phyloP scores from a whole-genome alignment of 2,888 invertebrate genomes.

The Cecidostiba fungosa region DNA sequence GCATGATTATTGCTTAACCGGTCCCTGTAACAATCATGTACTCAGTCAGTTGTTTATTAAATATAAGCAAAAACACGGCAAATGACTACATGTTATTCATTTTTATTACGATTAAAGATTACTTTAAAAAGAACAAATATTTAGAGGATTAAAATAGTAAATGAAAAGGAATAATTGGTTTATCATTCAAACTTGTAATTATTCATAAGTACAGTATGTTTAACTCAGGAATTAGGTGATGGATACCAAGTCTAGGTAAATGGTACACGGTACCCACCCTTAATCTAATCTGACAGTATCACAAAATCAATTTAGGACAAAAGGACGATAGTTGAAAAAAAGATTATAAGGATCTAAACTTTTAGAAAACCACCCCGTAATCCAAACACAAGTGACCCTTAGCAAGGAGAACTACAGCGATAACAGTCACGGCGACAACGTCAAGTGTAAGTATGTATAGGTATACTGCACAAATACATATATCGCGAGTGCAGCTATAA shows the following conservation, averaged over 20 bases:
- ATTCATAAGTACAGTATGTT: background rate
- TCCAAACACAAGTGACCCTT: background rate
- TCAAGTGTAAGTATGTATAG: background rate
- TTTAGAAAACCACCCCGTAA: background rate
- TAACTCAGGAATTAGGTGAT: background rate
- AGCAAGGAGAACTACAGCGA: conserved; percentile 7
- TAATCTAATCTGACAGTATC: background rate
- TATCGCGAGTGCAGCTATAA: background rate
- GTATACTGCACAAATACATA: background rate
- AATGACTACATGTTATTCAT: background rate
- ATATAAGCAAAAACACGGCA: background rate
- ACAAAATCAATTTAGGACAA: background rate
- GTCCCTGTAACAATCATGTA: conserved; percentile 55
- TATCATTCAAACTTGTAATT: background rate
- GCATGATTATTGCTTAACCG: conserved; percentile 64
- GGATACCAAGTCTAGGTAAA: background rate
- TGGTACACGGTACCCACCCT: background rate
- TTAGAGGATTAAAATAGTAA: background rate
- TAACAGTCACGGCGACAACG: background rate
- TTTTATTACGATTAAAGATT: background rate
- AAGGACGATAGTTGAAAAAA: background rate
- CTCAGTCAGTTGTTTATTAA: background rate
- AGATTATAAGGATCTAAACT: background rate
- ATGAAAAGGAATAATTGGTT: background rate
- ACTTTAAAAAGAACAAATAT: background rate